Conservation (phyloP, 2,888 invertebrate genomes). For the Pomacea canaliculata region DNA sequence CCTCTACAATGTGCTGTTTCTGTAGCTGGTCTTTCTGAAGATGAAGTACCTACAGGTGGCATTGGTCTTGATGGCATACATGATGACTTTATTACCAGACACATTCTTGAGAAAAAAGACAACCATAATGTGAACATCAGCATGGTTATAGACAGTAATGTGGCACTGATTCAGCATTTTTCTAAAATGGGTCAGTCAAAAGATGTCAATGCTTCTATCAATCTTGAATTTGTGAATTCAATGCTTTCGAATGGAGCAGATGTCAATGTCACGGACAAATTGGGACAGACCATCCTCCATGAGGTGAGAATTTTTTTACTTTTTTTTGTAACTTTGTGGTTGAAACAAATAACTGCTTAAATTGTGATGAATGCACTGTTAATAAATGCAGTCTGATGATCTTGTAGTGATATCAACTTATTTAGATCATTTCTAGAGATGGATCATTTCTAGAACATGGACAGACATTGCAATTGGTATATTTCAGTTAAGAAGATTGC, state of each 20-base stretch:
- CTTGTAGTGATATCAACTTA: not conserved
- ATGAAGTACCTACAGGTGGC: conserved; percentile 30
- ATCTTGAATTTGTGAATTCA: conserved; percentile 62
- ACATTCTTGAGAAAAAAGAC: conserved; percentile 12
- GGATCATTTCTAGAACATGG: too few species aligned
- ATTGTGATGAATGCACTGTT: not conserved
- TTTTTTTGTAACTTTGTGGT: not conserved
- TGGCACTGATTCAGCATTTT: conserved; percentile 64
- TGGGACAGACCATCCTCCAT: conserved; percentile 67
- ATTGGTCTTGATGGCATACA: conserved; percentile 51
- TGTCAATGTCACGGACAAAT: conserved; percentile 63
- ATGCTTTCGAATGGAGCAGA: conserved; percentile 59
- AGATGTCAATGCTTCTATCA: conserved; percentile 52
- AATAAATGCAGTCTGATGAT: not conserved
- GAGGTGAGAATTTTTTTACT: conserved; percentile 53
- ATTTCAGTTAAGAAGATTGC: too few species aligned
- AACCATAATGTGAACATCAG: conserved; percentile 13
- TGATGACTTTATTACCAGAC: conserved; percentile 33
- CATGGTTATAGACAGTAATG: conserved; percentile 49
- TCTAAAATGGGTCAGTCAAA: conserved; percentile 55
- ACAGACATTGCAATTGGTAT: too few species aligned
- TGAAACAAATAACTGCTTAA: not conserved
- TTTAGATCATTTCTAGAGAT: not conserved
- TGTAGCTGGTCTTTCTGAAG: too few species aligned
- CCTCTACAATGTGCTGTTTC: too few species aligned